Percentiles rank a stretch among this genome's conserved stretches.
Conservation (phyloP, 2,888 invertebrate species). For the Lasioglossum leucozonium region DNA sequence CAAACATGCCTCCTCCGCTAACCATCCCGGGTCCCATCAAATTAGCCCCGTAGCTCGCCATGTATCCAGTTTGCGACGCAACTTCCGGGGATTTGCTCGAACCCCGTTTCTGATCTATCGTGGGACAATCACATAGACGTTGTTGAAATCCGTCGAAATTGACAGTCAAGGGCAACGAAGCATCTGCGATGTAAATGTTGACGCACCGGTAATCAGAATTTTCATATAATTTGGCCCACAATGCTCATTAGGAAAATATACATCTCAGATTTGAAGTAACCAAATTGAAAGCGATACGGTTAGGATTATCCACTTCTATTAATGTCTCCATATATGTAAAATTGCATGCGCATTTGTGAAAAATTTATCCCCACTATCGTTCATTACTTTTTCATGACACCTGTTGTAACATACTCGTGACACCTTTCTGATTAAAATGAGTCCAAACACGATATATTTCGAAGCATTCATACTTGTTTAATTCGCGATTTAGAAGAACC, state of each 20-base stretch:
- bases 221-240: not conserved
- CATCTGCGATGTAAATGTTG: constrained; percentile 19
- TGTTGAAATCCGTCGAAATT: not conserved
- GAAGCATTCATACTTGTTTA: too few species aligned
- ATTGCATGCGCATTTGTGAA: not conserved
- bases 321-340: not conserved
- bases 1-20: constrained; percentile 29
- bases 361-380: not conserved
- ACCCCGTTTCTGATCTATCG: constrained; percentile 89
- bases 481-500: too few species aligned
- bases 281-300: not conserved
- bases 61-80: constrained; percentile 88
- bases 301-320: not conserved
- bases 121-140: not conserved
- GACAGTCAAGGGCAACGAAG: constrained; percentile 21
- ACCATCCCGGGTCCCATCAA: constrained; percentile 74
- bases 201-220: not conserved
- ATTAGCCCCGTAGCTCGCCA: constrained; percentile 95
- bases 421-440: too few species aligned
- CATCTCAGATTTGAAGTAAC: not conserved
- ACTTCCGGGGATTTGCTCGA: constrained; percentile 89
- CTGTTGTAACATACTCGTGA: too few species aligned
- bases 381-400: not conserved
- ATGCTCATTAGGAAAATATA: not conserved
- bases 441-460: too few species aligned